phyloP scores from a whole-genome alignment of 2,113 vertebrate genomes.

The Hypomesus transpacificus region DNA sequence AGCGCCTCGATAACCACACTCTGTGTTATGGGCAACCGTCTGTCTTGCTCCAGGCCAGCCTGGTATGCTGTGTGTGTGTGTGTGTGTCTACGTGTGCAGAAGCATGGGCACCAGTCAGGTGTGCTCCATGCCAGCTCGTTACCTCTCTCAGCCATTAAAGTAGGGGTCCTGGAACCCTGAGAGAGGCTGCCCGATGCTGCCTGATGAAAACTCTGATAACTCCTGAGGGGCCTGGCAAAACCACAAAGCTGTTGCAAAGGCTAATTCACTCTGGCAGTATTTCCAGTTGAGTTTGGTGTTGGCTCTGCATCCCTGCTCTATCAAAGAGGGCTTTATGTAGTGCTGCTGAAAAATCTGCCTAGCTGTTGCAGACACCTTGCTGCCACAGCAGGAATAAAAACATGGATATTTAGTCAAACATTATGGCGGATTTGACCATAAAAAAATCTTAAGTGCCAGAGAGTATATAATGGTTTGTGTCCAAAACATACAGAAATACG shows the following conservation, averaged over 20 bases:
- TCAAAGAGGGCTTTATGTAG: constrained; percentile 40
- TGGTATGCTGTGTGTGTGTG: too few relatives aligned
- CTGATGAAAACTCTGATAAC: constrained; percentile 44
- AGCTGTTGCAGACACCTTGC: not conserved
- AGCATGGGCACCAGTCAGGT: constrained; percentile 49
- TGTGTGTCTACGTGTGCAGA: constrained; percentile 28
- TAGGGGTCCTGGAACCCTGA: constrained; percentile 31
- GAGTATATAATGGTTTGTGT: too few relatives aligned
- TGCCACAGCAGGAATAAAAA: not conserved
- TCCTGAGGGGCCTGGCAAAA: constrained; percentile 46
- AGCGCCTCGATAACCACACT: constrained; percentile 35
- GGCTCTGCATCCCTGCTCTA: constrained; percentile 24
- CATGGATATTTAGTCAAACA: not conserved
- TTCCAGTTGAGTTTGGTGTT: constrained; percentile 46
- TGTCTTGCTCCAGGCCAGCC: too few relatives aligned
- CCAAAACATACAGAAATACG: too few relatives aligned
- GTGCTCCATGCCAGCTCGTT: constrained; percentile 60
- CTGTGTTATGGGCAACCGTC: constrained; percentile 1
- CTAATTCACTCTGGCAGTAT: constrained; percentile 36
- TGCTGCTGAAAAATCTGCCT: not conserved
- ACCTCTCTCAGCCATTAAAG: constrained; percentile 49
- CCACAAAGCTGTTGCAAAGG: constrained; percentile 56
- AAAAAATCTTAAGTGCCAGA: too few relatives aligned
- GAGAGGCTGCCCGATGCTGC: constrained; percentile 8
- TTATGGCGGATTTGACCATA: too few relatives aligned